A percentile compares a stretch with the other conserved stretches of the same genome.
Conservation (phyloP, 1,140 invertebrate genomes). For the Muscidifurax raptorellus region DNA sequence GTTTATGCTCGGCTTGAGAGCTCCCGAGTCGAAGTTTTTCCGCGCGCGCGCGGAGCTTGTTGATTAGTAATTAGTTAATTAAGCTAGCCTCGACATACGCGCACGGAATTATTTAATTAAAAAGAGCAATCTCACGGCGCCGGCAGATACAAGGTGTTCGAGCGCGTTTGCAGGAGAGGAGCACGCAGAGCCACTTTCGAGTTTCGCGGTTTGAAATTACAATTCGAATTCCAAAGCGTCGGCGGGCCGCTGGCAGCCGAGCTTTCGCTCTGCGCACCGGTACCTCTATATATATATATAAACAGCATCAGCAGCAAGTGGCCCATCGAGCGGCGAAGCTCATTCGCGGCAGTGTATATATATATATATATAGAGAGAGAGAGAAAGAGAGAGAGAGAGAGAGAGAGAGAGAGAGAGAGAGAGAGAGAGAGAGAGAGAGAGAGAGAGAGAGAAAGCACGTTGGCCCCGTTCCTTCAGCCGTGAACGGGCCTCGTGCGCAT, state of each 20-base stretch:
- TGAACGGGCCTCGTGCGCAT: constrained; percentile 59
- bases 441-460: too few species aligned
- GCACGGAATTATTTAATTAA: background rate
- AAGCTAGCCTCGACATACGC: background rate
- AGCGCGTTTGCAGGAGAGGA: background rate
- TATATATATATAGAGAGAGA: too few species aligned
- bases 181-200: constrained; percentile 46
- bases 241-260: constrained; percentile 51
- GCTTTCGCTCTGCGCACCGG: constrained; percentile 47
- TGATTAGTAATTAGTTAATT: background rate
- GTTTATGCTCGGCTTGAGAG: background rate
- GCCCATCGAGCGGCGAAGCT: background rate
- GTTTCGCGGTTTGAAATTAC: constrained; percentile 67
- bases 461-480: constrained; percentile 22
- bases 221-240: constrained; percentile 66
- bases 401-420: too few species aligned
- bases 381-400: too few species aligned
- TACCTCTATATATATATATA: constrained; percentile 45
- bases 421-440: too few species aligned
- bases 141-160: background rate
- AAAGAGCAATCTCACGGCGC: background rate
- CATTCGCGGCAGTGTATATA: background rate
- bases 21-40: background rate
- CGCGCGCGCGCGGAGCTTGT: background rate
- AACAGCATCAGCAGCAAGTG: constrained; percentile 39